Percentiles rank a stretch among this genome's conserved stretches.
Evolutionary conservation across 2,797 vertebrate species (phyloP).

Genomic region (Pipistrellus kuhlii): DNA sequence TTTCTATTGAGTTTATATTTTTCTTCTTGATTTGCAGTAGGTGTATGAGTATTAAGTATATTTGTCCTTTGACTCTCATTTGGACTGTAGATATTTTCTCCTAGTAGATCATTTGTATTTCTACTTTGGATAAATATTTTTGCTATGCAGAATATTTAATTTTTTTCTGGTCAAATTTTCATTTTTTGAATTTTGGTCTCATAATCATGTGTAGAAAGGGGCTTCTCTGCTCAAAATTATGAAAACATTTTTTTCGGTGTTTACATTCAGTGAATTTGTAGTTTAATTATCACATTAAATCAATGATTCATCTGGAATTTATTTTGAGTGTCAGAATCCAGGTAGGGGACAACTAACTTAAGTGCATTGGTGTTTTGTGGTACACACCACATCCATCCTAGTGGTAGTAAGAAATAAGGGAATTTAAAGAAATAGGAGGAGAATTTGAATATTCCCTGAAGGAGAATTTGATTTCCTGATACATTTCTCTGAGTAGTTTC

Average conservation of each 20-base stretch:
- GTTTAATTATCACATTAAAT: neutral
- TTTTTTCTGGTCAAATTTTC: constrained; percentile 47
- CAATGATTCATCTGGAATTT: neutral
- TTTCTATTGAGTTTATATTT: neutral
- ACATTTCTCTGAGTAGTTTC: neutral
- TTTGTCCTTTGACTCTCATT: neutral
- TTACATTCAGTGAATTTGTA: neutral
- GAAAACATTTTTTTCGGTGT: neutral
- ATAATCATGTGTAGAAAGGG: neutral
- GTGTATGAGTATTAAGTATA: neutral
- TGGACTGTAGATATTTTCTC: neutral
- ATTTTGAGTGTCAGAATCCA: neutral
- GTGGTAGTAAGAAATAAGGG: neutral
- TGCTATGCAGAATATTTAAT: constrained; percentile 33
- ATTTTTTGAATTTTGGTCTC: constrained; percentile 26
- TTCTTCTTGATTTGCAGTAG: neutral
- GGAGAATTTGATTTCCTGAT: constrained; percentile 10
- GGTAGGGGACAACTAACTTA: neutral
- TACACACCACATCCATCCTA: neutral
- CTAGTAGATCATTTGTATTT: constrained; percentile 1
- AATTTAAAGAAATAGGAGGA: neutral
- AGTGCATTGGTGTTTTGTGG: neutral
- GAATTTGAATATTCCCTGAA: neutral
- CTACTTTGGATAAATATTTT: constrained; percentile 24
- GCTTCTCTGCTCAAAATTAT: constrained; percentile 23